Conservation (phyloP, 2,888 invertebrate genomes). For the Eulithis testata region DNA sequence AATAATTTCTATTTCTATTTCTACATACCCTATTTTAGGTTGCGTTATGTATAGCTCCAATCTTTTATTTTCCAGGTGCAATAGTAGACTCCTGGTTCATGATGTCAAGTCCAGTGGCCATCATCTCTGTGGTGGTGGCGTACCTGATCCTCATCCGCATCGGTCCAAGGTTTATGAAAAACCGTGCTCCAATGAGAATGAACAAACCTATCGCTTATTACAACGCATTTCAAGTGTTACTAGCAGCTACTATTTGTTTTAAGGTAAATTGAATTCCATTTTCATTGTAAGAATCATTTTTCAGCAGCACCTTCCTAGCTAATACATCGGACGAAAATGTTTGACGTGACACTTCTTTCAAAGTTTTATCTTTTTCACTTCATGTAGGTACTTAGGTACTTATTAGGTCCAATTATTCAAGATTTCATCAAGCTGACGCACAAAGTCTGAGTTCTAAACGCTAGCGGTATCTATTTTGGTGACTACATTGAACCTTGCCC, state of each 20-base stretch:
- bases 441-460: too few species aligned
- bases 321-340: neutral
- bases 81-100: constrained; percentile 91
- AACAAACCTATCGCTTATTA: constrained; percentile 90
- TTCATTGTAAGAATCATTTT: neutral
- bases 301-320: neutral
- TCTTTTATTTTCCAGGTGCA: constrained; percentile 82
- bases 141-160: constrained; percentile 89
- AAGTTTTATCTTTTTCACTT: too few species aligned
- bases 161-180: constrained; percentile 90
- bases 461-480: too few species aligned
- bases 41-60: neutral
- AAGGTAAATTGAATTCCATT: constrained; percentile 58
- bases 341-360: neutral
- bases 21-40: too few species aligned
- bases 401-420: too few species aligned
- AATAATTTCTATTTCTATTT: too few species aligned
- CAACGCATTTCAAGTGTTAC: constrained; percentile 94
- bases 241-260: constrained; percentile 84
- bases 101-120: constrained; percentile 90
- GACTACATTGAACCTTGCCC: neutral
- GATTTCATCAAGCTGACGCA: too few species aligned
- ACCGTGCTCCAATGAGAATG: constrained; percentile 88
- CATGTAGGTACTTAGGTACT: too few species aligned
- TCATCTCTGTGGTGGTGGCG: constrained; percentile 85